Evolutionary conservation across 2,113 vertebrate genomes (phyloP).

Genomic region (Spea multiplicata): DNA sequence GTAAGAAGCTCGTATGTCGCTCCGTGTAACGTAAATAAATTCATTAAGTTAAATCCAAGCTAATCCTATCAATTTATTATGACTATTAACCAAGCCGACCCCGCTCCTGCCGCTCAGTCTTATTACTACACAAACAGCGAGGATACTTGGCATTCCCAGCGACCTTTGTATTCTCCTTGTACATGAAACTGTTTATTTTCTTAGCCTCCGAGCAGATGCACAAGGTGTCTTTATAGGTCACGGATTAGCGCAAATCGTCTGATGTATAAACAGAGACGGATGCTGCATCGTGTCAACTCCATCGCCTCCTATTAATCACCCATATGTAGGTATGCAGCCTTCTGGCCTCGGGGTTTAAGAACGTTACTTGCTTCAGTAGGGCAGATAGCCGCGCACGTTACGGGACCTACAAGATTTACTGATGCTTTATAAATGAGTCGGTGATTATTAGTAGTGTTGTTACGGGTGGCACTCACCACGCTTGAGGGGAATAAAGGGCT

Average conservation of each 20-base stretch:
- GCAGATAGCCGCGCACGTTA: no score
- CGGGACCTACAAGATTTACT: no score
- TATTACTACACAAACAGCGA: slow-evolving; percentile 21
- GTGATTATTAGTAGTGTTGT: no score
- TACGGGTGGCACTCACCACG: no score
- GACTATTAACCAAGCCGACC: not conserved
- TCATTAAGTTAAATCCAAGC: not conserved
- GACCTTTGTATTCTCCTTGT: slow-evolving; percentile 14
- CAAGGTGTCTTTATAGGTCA: slow-evolving; percentile 51
- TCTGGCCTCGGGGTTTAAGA: not conserved
- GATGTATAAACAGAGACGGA: slow-evolving; percentile 56
- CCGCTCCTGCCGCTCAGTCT: not conserved
- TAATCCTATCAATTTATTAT: not conserved
- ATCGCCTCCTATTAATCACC: not conserved
- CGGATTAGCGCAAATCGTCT: slow-evolving; percentile 50
- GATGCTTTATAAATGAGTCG: no score
- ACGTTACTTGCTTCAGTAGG: not conserved
- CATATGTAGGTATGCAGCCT: not conserved
- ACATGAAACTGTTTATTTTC: slow-evolving; percentile 47
- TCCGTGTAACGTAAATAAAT: not conserved
- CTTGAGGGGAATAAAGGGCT: no score
- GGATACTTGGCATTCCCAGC: slow-evolving; percentile 21
- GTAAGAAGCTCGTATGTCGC: not conserved
- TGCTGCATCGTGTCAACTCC: slow-evolving; percentile 42
- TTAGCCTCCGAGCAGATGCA: slow-evolving; percentile 43